Conservation (phyloP, 2,797 vertebrate genomes). For the Gallirallus australis region DNA sequence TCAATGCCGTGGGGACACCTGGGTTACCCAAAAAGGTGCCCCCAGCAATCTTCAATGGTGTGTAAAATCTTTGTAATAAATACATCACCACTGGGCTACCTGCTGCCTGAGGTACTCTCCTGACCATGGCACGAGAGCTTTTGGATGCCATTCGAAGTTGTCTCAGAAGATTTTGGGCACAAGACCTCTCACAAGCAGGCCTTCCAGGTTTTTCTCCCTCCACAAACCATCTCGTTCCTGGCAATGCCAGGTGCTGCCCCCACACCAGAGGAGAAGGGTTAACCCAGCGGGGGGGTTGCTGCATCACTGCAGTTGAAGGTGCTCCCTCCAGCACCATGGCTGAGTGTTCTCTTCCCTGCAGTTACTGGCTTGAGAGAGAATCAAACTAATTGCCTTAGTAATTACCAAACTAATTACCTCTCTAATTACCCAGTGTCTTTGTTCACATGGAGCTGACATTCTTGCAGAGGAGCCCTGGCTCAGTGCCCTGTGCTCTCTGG, state of each 20-base stretch:
- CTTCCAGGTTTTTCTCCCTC: not conserved
- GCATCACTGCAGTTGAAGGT: not conserved
- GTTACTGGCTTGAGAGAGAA: slow-evolving; percentile 61
- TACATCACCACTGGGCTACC: not conserved
- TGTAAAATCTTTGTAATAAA: not conserved
- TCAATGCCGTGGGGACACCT: not conserved
- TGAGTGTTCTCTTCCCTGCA: slow-evolving; percentile 9
- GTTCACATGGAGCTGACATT: slow-evolving; percentile 10
- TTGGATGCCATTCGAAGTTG: not conserved
- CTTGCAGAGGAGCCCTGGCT: slow-evolving; percentile 22
- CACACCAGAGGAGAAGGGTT: not conserved
- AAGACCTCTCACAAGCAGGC: not conserved
- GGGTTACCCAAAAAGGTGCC: not conserved
- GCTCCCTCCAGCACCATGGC: slow-evolving; percentile 13
- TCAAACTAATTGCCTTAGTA: slow-evolving; percentile 71
- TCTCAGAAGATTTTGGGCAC: not conserved
- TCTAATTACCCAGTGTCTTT: slow-evolving; percentile 63
- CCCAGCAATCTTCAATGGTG: fast-evolving
- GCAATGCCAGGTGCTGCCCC: not conserved
- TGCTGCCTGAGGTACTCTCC: not conserved
- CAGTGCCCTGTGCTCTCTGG: not conserved
- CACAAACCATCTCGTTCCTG: not conserved
- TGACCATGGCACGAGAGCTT: fast-evolving
- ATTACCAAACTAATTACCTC: slow-evolving; percentile 73
- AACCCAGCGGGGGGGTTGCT: not conserved